Conservation (phyloP, 2,797 vertebrate species). For the Lateolabrax maculatus region DNA sequence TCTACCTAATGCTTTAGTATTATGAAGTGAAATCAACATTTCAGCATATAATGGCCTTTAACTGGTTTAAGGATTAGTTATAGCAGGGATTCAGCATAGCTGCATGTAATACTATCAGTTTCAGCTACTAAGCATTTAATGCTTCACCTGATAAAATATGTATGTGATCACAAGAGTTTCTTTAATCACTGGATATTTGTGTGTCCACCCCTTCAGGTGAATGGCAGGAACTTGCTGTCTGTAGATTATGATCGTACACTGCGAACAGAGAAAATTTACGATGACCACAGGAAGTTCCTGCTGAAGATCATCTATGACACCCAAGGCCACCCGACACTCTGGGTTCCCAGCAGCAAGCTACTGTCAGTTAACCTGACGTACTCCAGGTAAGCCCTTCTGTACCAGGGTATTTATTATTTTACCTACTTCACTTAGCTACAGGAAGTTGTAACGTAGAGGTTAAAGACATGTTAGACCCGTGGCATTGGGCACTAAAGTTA, state of each 20-base stretch:
- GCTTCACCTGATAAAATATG: background rate
- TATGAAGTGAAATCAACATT: background rate
- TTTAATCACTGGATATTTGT: background rate
- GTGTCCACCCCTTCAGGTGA: constrained; percentile 88
- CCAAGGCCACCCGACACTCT: constrained; percentile 95
- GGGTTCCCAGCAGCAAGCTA: constrained; percentile 97
- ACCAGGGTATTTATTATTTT: background rate
- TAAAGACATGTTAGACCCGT: background rate
- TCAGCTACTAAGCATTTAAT: background rate
- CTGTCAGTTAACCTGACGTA: constrained; percentile 97
- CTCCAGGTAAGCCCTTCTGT: constrained; percentile 80
- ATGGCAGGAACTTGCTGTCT: constrained; percentile 96
- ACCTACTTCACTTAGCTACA: background rate
- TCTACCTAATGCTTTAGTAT: background rate
- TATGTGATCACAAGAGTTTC: background rate
- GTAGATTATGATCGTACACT: constrained; percentile 96
- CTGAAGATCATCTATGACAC: constrained; percentile 96
- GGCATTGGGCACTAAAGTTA: background rate
- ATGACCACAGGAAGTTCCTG: constrained; percentile 98
- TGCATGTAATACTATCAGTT: background rate
- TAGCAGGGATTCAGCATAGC: background rate
- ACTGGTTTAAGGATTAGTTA: background rate
- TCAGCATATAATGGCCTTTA: background rate
- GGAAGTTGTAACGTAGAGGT: background rate
- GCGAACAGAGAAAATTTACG: constrained; percentile 97